Base-by-base conservation (phyloP, 92 coral and sea anemone species). In the Montipora capitata region DNA sequence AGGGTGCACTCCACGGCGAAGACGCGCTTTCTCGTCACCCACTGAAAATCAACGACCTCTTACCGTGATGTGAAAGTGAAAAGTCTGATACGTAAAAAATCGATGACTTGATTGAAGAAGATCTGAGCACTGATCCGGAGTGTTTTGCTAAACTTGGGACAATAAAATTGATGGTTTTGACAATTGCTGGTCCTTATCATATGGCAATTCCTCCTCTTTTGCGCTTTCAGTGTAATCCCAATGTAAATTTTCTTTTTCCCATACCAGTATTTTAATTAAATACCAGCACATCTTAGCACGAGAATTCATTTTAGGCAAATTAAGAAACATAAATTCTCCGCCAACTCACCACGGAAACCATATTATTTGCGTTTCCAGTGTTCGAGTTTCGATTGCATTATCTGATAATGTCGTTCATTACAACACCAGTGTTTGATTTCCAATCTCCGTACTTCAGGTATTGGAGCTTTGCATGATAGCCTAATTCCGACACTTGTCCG, bases 241-340 rank as follows among this genome's bases (percentile, higher is more conserved):
- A 59, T 72, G 73, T 61, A 57, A 83, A 71, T 44, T 45, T 83
- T 72, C 56, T 72, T 72, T 38, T 11, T 52, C n/a, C 15, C 61
- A 43, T 27, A 17, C 68, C 14, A 63, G 16, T 3, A 27, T 59
- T 73, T 72, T 83, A 59, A 72, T 83, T 83, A 72, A 83, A 72
- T 27, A 45, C 63, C 72, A 20, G 57, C 72, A 72, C 2, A 3
- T 61, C 71, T 54, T 54, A 54, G 16, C 42, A 71, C 15, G 17
- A 71, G 61, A 42, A 58, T 82, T 72, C 71, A 73, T 58, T 83
- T 72, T 20, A 57, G 51, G 16, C 61, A 74, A 72, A 83, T 72
- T 83, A 54, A 38, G 5, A 41, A 72, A 83, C 12, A n/a, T 42
- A 69, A 71, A 77, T 48, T 48, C 42, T 45, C 39, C 72, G 20